phyloP scores from a whole-genome alignment of 2,888 invertebrate genomes.

The Dolichomitus sp. region DNA sequence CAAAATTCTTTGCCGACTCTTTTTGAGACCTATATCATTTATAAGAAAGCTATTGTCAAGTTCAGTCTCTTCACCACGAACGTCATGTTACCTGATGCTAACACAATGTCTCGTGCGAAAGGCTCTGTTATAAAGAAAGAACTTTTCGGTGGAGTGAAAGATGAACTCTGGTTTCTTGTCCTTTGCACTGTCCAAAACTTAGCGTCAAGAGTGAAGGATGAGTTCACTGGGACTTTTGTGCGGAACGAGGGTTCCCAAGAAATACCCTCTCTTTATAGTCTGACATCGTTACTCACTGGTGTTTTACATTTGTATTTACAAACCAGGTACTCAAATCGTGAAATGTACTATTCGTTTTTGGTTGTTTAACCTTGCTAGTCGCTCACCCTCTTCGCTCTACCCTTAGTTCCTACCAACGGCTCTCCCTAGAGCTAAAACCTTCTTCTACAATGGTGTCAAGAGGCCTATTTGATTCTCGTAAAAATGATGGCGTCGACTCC shows the following conservation, averaged over 20 bases:
- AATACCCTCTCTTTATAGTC: neutral
- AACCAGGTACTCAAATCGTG: neutral
- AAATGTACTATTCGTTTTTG: neutral
- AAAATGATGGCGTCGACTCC: conserved; percentile 12
- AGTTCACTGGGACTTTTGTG: neutral
- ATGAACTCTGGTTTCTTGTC: conserved; percentile 27
- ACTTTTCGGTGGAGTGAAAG: conserved; percentile 17
- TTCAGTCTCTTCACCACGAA: conserved; percentile 40
- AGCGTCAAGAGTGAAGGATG: neutral
- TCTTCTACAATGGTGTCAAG: conserved; percentile 47
- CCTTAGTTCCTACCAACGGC: neutral
- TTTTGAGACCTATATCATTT: conserved; percentile 51
- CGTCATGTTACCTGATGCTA: conserved; percentile 29
- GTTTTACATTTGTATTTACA: neutral
- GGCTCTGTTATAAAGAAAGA: conserved; percentile 12
- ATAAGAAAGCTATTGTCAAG: conserved; percentile 54
- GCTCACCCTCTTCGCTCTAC: conserved; percentile 9
- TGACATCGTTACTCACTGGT: conserved; percentile 22
- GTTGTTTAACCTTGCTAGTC: conserved; percentile 18
- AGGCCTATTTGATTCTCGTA: conserved; percentile 33
- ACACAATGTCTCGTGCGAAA: conserved; percentile 31
- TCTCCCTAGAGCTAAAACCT: conserved; percentile 27
- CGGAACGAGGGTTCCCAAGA: conserved; percentile 5
- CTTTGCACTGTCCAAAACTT: neutral
- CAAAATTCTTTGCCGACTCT: conserved; percentile 30